Conservation (phyloP, 1,140 invertebrate species). For the Bilobella aurantiaca region DNA sequence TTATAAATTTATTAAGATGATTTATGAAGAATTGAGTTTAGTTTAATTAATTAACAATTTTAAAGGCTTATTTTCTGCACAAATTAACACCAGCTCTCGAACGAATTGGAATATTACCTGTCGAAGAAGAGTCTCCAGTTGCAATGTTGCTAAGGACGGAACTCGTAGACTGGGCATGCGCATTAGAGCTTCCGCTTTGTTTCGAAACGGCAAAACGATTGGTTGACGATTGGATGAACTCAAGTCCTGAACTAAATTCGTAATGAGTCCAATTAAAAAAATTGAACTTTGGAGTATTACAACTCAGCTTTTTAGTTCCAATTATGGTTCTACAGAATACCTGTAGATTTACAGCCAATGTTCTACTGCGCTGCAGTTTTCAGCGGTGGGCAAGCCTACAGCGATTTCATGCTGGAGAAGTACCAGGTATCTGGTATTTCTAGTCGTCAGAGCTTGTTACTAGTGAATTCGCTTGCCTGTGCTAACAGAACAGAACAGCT, state of each 20-base stretch:
- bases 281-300: too few species aligned
- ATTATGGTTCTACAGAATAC: too few species aligned
- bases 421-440: not conserved
- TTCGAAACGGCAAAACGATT: conserved; percentile 9
- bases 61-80: conserved; percentile 18
- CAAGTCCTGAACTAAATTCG: conserved; percentile 14
- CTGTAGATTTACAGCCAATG: not conserved
- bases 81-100: conserved; percentile 16
- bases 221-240: conserved; percentile 9
- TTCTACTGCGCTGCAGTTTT: conserved; percentile 9
- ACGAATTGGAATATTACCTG: conserved; percentile 16
- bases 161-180: conserved; percentile 23
- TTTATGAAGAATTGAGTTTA: not conserved
- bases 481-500: not conserved
- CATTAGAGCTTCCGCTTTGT: conserved; percentile 8
- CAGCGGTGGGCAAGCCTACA: not conserved
- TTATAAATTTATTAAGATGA: too few species aligned
- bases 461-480: conserved; percentile 9
- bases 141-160: conserved; percentile 10
- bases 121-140: conserved; percentile 8
- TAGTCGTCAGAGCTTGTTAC: not conserved
- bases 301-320: too few species aligned
- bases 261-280: not conserved
- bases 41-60: not conserved
- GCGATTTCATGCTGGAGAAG: not conserved